Conservation (phyloP, 2,888 invertebrate genomes). For the Homarus gammarus region DNA sequence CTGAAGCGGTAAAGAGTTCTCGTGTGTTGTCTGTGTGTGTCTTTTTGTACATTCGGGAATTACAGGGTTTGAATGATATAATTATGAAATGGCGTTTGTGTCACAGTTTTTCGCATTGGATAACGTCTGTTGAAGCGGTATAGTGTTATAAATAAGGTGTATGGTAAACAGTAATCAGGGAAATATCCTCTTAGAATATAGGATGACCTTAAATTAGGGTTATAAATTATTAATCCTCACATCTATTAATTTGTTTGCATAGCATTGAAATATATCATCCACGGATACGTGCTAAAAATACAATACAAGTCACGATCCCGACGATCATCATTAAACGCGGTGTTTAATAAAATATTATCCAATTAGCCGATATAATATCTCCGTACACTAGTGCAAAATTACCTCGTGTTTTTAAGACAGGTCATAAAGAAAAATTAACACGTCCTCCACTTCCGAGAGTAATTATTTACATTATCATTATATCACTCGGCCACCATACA, state of each 20-base stretch:
- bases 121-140: too few relatives aligned
- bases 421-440: conserved; percentile 44
- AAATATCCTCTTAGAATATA: too few relatives aligned
- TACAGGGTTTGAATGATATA: neutral
- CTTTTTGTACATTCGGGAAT: neutral
- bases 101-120: neutral
- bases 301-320: too few relatives aligned
- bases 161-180: too few relatives aligned
- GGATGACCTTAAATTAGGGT: too few relatives aligned
- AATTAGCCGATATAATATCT: neutral
- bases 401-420: conserved; percentile 18
- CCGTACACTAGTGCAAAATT: neutral
- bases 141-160: too few relatives aligned
- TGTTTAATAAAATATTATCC: neutral
- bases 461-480: conserved; percentile 23
- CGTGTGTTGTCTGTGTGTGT: too few relatives aligned
- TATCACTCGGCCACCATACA: conserved; percentile 31
- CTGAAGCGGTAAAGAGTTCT: neutral
- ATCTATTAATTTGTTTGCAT: too few relatives aligned
- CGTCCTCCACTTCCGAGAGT: conserved; percentile 11
- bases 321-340: neutral
- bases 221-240: too few relatives aligned
- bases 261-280: too few relatives aligned
- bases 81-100: neutral
- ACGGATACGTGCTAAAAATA: too few relatives aligned